Percentiles rank a stretch among this genome's conserved stretches.
These are phyloP conservation scores for Tipula vernalis DNA, from an alignment of 2,888 invertebrate genomes.

Conservation along the genomic window DNA sequence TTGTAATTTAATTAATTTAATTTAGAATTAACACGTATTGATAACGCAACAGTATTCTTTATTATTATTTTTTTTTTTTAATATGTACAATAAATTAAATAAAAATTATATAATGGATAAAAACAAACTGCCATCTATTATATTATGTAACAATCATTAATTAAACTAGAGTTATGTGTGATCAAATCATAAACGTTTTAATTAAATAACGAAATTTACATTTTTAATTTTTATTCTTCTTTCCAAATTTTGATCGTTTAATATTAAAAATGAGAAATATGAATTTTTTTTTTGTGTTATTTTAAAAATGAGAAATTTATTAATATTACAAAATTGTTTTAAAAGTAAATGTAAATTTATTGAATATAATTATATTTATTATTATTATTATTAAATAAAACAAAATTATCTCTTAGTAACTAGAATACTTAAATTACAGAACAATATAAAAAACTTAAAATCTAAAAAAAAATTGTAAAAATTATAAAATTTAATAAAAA, in stretches of 20 bases:
- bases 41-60: not conserved
- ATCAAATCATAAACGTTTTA: not conserved
- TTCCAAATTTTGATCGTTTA: not conserved
- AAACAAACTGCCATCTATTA: not conserved
- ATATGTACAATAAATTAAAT: not conserved
- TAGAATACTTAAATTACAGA: not conserved
- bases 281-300: not conserved
- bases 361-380: not conserved
- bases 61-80: not conserved
- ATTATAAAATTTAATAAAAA: not conserved
- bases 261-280: not conserved
- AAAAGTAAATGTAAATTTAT: not conserved
- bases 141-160: not conserved
- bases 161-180: not conserved
- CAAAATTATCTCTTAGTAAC: constrained; percentile 4
- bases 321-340: not conserved
- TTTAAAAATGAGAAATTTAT: not conserved
- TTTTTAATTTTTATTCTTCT: not conserved
- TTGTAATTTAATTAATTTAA: not conserved
- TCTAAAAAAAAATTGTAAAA: not conserved
- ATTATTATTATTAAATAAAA: not conserved
- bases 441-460: not conserved
- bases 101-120: not conserved
- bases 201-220: not conserved
- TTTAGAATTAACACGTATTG: not conserved